Percentiles rank a stretch among this genome's conserved stretches.
Evolutionary conservation across 2,113 vertebrate species (phyloP).

Genomic region (Boulengeromyrus knoepffleri): DNA sequence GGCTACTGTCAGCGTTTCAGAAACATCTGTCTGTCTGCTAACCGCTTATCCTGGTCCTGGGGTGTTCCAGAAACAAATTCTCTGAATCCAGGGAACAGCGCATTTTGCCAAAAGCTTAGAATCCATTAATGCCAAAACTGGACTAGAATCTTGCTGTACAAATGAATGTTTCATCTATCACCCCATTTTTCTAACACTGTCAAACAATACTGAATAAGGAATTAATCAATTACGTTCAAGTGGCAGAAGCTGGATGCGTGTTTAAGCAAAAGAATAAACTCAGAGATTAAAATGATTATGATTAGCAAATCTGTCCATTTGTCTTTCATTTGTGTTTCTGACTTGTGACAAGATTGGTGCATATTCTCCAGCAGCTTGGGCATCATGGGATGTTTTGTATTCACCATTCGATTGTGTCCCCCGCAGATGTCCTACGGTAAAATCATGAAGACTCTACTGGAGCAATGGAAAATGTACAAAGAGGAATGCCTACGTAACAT

Average conservation of each 20-base stretch:
- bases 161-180: background rate
- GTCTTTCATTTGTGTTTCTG: background rate
- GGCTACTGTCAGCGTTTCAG: background rate
- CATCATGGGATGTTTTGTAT: background rate
- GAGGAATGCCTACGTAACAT: conserved; percentile 58
- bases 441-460: conserved; percentile 50
- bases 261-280: background rate
- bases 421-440: conserved; percentile 50
- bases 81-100: background rate
- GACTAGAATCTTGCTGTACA: background rate
- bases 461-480: conserved; percentile 54
- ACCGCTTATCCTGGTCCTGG: background rate
- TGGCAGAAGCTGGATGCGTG: background rate
- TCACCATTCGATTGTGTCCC: background rate
- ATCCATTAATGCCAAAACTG: background rate
- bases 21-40: background rate
- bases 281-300: background rate
- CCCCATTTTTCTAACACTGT: background rate
- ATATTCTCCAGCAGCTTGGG: background rate
- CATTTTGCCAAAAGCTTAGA: background rate
- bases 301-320: background rate
- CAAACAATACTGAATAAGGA: background rate
- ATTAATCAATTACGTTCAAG: background rate
- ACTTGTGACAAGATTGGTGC: background rate
- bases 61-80: background rate